Conservation (phyloP, 2,888 invertebrate species). For the Druceiella hillmani region DNA sequence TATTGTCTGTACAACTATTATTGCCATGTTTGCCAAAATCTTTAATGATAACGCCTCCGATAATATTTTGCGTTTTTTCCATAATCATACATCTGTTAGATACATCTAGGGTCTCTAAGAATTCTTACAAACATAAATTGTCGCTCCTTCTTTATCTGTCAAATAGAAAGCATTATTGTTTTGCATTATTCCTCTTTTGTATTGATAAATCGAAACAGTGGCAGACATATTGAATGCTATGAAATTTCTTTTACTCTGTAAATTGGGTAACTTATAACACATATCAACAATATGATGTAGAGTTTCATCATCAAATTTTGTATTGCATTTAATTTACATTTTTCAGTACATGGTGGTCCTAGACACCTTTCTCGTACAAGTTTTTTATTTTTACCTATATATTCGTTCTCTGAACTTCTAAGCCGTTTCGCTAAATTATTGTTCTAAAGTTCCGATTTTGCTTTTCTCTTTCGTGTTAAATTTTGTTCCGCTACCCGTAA, state of each 20-base stretch:
- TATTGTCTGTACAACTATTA: too few relatives aligned
- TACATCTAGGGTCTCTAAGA: conserved; percentile 6
- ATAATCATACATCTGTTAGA: conserved; percentile 7
- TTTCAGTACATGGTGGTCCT: too few relatives aligned
- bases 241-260: conserved; percentile 13
- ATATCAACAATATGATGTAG: conserved; percentile 11
- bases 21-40: too few relatives aligned
- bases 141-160: conserved; percentile 3
- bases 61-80: too few relatives aligned
- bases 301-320: too few relatives aligned
- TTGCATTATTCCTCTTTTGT: conserved; percentile 12
- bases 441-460: conserved; percentile 10
- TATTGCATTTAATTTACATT: too few relatives aligned
- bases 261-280: conserved; percentile 13
- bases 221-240: conserved; percentile 11
- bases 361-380: conserved; percentile 8
- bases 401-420: conserved; percentile 12
- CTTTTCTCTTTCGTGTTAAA: too few relatives aligned
- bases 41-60: conserved; percentile 10
- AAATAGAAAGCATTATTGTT: conserved; percentile 7
- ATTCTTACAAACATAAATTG: conserved; percentile 8
- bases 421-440: conserved; percentile 9
- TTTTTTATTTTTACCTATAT: too few relatives aligned
- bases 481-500: conserved; percentile 8
- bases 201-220: conserved; percentile 13